Conservation (phyloP, 2,797 vertebrate species). For the Arnoldichthys spilopterus region DNA sequence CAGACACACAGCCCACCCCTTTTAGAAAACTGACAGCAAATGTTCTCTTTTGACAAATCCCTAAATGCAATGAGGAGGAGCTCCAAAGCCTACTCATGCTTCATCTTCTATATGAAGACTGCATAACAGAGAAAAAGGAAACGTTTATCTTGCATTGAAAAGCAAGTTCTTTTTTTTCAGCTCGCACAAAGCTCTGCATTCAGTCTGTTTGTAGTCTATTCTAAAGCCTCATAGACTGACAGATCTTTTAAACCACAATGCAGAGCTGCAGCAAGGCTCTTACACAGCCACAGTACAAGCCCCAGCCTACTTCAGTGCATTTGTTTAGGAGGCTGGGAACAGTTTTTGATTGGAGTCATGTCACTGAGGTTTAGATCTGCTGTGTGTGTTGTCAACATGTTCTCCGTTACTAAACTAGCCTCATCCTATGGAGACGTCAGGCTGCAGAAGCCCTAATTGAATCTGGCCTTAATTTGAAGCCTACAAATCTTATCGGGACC, state of each 20-base stretch:
- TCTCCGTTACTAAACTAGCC: neutral
- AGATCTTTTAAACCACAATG: constrained; percentile 16
- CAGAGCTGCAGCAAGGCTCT: neutral
- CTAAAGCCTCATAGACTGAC: neutral
- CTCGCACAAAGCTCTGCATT: constrained; percentile 1
- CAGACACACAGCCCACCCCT: constrained; percentile 60
- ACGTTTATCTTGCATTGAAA: constrained; percentile 15
- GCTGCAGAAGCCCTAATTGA: neutral
- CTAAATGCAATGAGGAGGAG: constrained; percentile 54
- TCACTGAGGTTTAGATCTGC: neutral
- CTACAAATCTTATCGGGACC: neutral
- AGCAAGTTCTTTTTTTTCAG: constrained; percentile 1
- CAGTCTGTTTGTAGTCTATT: constrained; percentile 14
- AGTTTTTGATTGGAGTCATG: neutral
- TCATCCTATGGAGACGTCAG: neutral
- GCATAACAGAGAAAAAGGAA: constrained; percentile 1
- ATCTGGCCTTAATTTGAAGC: neutral
- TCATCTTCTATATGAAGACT: constrained; percentile 40
- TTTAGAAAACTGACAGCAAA: constrained; percentile 70
- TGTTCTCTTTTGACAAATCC: constrained; percentile 61
- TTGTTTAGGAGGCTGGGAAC: neutral
- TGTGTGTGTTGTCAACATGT: neutral
- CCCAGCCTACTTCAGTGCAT: neutral
- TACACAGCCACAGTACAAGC: neutral
- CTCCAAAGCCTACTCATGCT: constrained; percentile 45